Conservation (phyloP, 2,888 invertebrate genomes). For the Ariolimax columbianus region DNA sequence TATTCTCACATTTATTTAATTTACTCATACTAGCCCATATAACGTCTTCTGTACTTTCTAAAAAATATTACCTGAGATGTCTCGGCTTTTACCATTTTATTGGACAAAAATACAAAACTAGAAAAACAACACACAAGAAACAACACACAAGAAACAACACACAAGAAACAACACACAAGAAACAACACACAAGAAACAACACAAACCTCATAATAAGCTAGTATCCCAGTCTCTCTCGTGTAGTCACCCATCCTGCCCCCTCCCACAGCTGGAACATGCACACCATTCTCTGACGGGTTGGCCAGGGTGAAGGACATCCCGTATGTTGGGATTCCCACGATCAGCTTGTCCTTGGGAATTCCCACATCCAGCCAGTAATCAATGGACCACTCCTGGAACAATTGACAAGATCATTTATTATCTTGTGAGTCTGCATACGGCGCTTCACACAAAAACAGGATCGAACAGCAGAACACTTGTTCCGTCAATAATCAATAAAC, state of each 20-base stretch:
- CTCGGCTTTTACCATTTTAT: background rate
- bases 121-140: background rate
- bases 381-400: constrained; percentile 67
- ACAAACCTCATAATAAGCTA: constrained; percentile 93
- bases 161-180: background rate
- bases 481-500: too few relatives aligned
- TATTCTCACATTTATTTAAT: too few relatives aligned
- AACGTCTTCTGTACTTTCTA: too few relatives aligned
- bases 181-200: background rate
- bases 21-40: too few relatives aligned
- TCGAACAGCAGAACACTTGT: too few relatives aligned
- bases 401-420: too few relatives aligned
- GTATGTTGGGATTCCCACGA: constrained; percentile 95
- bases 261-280: constrained; percentile 92
- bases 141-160: background rate
- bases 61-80: too few relatives aligned
- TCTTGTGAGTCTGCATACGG: too few relatives aligned
- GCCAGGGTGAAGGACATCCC: constrained; percentile 81
- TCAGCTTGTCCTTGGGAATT: constrained; percentile 85
- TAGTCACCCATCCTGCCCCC: constrained; percentile 87
- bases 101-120: background rate
- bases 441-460: too few relatives aligned
- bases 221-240: constrained; percentile 95
- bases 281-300: constrained; percentile 57
- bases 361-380: constrained; percentile 67